Percentiles rank a stretch among this genome's conserved stretches.
phyloP scores from a whole-genome alignment of 2,888 invertebrate species.

The Platypus cylindrus region DNA sequence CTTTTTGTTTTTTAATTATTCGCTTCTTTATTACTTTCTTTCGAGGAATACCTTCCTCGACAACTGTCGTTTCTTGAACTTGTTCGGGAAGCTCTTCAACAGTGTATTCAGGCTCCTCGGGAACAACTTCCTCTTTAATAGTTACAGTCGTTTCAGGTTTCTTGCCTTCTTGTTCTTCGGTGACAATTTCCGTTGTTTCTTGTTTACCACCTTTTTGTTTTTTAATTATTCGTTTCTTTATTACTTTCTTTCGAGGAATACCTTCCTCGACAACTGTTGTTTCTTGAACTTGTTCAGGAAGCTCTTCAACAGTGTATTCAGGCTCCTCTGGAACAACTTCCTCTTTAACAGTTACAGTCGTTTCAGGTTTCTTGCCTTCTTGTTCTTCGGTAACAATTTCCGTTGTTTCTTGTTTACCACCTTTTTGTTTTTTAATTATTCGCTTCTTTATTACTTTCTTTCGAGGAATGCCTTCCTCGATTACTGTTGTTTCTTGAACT shows the following conservation, averaged over 20 bases:
- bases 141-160: slow-evolving; percentile 30
- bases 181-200: slow-evolving; percentile 22
- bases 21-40: slow-evolving; percentile 17
- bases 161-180: slow-evolving; percentile 32
- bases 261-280: slow-evolving; percentile 23
- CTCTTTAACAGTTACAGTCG: slow-evolving; percentile 25
- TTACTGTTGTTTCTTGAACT: slow-evolving; percentile 23
- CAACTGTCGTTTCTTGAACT: slow-evolving; percentile 12
- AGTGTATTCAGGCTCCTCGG: slow-evolving; percentile 13
- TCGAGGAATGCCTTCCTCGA: slow-evolving; percentile 18
- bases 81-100: slow-evolving; percentile 17
- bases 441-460: slow-evolving; percentile 30
- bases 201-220: slow-evolving; percentile 30
- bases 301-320: slow-evolving; percentile 20
- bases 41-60: slow-evolving; percentile 21
- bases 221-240: slow-evolving; percentile 32
- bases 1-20: slow-evolving; percentile 25
- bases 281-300: slow-evolving; percentile 27
- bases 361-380: slow-evolving; percentile 26
- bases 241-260: slow-evolving; percentile 22
- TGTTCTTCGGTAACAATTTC: slow-evolving; percentile 29
- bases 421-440: slow-evolving; percentile 31
- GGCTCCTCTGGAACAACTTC: slow-evolving; percentile 17
- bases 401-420: slow-evolving; percentile 24
- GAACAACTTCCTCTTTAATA: slow-evolving; percentile 22